Base-by-base conservation (phyloP, 2,797 vertebrate genomes). In the Cyclopterus lumpus region DNA sequence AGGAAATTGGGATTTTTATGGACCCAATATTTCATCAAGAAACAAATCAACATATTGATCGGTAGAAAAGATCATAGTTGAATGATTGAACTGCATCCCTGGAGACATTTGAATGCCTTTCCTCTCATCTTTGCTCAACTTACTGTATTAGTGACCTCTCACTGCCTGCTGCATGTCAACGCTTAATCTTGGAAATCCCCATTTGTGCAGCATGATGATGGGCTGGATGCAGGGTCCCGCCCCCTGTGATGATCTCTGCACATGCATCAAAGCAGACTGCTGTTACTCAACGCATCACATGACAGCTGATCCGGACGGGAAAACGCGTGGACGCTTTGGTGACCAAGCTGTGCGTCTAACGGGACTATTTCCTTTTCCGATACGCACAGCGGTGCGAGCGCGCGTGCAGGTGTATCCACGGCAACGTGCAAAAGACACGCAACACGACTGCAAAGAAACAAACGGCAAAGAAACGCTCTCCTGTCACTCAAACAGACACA, bases 101-200 rank as follows among this genome's bases (percentile, higher is more conserved):
- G 1, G 8, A 2, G 5, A 30, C 38, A 26, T 61, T 67, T 58
- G 1, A 26, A 46, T 51, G 51, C n/a, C 8, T 66, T 49, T 66
- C n/a, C 48, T 8, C 4, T 65, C 34, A 5, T 77, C 42, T 74
- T 60, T 58, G 55, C 55, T 71, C 28, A 62, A 54, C 62, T 38
- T 8, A 38, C 67, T 65, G 68, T 82, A 53, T 61, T 58, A 66
- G 34, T 81, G 73, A 72, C 77, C 77, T 73, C 60, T 68, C 59
- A 6, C 54, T 30, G 12, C 70, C 53, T 28, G 7, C 64, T 59
- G 74, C 58, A 42, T 12, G 67, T 67, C 77, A 75, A 14, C 49
- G 1, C 40, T 72, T 89, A 86, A 89, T 88, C 81, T 80, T 85
- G 82, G 82, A 89, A 89, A 90, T 86, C 87, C 80, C 79, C 71